Evolutionary conservation across 2,113 vertebrate genomes (phyloP), one percentile per base, ranked within the genome.

Genomic region (Nycticebus coucang): DNA sequence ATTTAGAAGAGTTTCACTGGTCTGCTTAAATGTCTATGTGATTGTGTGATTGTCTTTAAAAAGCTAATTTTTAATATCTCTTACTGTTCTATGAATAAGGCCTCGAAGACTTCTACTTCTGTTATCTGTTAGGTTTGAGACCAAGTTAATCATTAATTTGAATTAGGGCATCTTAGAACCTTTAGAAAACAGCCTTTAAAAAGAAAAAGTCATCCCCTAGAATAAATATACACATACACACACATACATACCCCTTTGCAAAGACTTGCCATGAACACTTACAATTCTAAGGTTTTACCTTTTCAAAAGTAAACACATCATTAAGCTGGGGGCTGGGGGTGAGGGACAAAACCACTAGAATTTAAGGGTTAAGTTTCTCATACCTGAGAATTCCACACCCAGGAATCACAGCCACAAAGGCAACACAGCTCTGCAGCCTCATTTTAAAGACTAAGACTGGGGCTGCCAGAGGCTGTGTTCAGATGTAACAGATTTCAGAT

Each of bases 121-220:
- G 75, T 87, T 92, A 83, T 68, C 71, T 59, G 77, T 35, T 45
- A 35, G 13, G 4, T 80, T 87, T 74, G 62, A 72, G 55, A 81
- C 13, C 18, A 59, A 82, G n/a, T 77, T 21, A 90, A 62, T 37
- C 33, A n/a, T 33, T 26, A 4, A 53, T 87, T 84, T 81, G 33
- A 96, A 86, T 68, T n/a, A 87, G 50, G 26, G 14, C 3, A 83
- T 60, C 28, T 77, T 57, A 87, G 71, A 66, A 71, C 8, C 72
- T 84, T 50, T n/a, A 86, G 41, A 59, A 87, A 96, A 57, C 3
- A 21, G 41, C 57, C 35, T 90, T 93, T 37, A 75, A 30, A 95
- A 94, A 88, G 24, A 83, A 89, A 71, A 86, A 15, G 13, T 3
- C 37, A 83, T 24, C 37, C 33, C 59, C 60, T 55, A 80, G 37